Evolutionary conservation across 2,113 vertebrate species (phyloP), one percentile per base, ranked within the genome.

Genomic region (Brachypodius melanocephalos): DNA sequence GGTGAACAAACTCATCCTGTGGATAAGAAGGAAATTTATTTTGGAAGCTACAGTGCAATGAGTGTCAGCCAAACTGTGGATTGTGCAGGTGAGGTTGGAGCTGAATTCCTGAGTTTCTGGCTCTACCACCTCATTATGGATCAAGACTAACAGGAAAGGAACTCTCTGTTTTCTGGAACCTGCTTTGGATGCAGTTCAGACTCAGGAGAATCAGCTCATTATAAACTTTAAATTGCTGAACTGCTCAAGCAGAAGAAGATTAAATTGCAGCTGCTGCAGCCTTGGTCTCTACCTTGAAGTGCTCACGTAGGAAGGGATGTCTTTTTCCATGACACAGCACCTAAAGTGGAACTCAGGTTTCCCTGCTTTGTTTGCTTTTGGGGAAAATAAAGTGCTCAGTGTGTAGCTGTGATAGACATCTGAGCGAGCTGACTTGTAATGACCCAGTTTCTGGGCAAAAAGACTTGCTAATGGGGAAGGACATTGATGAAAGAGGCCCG

Each of bases 121-220:
- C 82, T 91, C 78, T 67, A 0, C 85, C 51, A 55, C 72, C 63
- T 95, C 42, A 38, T 94, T 85, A 66, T 17, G 24, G 62, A 85
- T 79, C 74, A 29, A 21, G 84, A 43, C 59, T 82, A 45, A 74
- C 59, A 83, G 88, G 89, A 85, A 88, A 55, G 57, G 76, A 92
- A 14, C 38, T 38, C 38, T 43, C 32, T 80, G 2, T 88, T 94
- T 83, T 58, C 74, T 89, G 66, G 57, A 79, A 61, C 62, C 68
- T 89, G 85, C 87, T 91, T 89, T 91, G 80, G 89, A 73, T 85
- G 54, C 89, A 57, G 66, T 68, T 96, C 81, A 89, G 85, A 46
- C 31, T 90, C 40, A 9, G 4, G 71, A 85, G 62, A 91, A 87
- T 85, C 69, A 45, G 77, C 67, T 43, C 87, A 66, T 97, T 82